phyloP scores from a whole-genome alignment of 1,140 invertebrate species.

The Hesperophylax magnus region DNA sequence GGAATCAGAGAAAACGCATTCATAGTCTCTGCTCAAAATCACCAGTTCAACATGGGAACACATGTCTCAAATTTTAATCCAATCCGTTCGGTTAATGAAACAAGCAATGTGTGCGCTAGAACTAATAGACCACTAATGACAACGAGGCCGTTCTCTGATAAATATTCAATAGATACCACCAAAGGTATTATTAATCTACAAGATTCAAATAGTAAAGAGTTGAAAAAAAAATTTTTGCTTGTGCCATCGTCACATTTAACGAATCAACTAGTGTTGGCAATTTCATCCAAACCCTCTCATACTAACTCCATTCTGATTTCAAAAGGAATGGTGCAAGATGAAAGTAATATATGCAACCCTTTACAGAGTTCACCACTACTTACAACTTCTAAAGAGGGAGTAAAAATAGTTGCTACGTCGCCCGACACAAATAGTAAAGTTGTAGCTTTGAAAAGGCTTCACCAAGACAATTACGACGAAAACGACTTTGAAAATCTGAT shows the following conservation, averaged over 20 bases:
- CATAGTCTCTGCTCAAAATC: constrained; percentile 18
- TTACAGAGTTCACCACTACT: not conserved
- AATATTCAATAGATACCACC: not conserved
- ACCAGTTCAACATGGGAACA: not conserved
- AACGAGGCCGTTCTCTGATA: constrained; percentile 10
- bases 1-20: not conserved
- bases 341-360: not conserved
- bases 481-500: constrained; percentile 71
- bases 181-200: constrained; percentile 10
- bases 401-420: constrained; percentile 39
- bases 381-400: constrained; percentile 34
- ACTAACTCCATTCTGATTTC: constrained; percentile 51
- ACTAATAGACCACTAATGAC: constrained; percentile 23
- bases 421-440: constrained; percentile 60
- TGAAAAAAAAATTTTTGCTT: constrained; percentile 47
- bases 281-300: constrained; percentile 62
- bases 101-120: constrained; percentile 25
- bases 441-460: constrained; percentile 65
- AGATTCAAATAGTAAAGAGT: constrained; percentile 37
- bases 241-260: constrained; percentile 36
- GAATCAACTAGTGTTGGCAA: constrained; percentile 60
- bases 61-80: not conserved
- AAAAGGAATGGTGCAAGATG: constrained; percentile 44
- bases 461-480: constrained; percentile 68
- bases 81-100: not conserved